phyloP scores from a whole-genome alignment of 1,140 invertebrate genomes.

The Conus betulinus region DNA sequence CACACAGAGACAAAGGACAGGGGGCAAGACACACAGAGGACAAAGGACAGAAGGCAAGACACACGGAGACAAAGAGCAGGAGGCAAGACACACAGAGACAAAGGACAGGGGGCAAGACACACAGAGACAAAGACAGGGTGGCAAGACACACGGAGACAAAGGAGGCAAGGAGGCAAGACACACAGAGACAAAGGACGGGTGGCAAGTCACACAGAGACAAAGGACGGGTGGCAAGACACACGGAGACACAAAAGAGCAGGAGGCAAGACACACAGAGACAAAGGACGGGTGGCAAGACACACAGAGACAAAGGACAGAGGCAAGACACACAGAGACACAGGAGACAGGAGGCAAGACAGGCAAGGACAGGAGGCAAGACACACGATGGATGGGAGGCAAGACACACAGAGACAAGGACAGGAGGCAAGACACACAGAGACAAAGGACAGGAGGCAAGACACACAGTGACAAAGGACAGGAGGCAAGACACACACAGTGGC shows the following conservation, averaged over 20 bases:
- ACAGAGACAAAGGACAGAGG: not conserved
- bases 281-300: not conserved
- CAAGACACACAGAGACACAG: not conserved
- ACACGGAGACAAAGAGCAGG: not conserved
- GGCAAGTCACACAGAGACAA: not conserved
- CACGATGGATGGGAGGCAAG: not conserved
- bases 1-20: not conserved
- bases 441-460: conserved; percentile 5
- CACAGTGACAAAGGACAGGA: conserved; percentile 7
- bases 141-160: not conserved
- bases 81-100: not conserved
- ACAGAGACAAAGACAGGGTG: not conserved
- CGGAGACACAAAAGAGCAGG: not conserved
- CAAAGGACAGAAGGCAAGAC: not conserved
- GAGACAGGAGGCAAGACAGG: not conserved
- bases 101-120: not conserved
- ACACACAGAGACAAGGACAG: not conserved
- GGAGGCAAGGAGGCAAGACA: not conserved
- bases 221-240: not conserved
- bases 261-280: not conserved
- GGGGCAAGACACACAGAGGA: not conserved
- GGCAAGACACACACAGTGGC: not conserved
- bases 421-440: not conserved
- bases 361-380: not conserved
- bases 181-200: not conserved